A percentile compares a stretch with the other conserved stretches of the same genome.
phyloP scores from a whole-genome alignment of 2,888 invertebrate genomes.

The Patella caerulea region DNA sequence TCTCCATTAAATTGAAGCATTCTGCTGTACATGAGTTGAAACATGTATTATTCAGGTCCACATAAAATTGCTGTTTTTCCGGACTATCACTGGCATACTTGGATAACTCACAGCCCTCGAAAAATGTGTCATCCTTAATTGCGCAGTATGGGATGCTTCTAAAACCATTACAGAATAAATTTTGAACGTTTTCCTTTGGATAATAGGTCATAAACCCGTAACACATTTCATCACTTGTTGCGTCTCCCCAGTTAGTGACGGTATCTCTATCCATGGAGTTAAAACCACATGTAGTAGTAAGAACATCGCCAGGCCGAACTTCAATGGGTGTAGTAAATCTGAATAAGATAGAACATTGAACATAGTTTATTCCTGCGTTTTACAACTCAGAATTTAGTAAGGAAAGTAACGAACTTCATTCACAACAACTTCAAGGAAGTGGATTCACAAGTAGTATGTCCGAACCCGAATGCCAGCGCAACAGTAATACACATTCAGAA shows the following conservation, averaged over 20 bases:
- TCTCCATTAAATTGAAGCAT: no score
- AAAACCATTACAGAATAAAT: slow-evolving; percentile 39
- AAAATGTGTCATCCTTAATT: neutral
- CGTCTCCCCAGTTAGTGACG: slow-evolving; percentile 47
- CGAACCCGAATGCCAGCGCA: no score
- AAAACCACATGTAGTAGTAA: slow-evolving; percentile 45
- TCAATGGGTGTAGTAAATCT: slow-evolving; percentile 41
- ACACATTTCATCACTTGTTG: slow-evolving; percentile 55
- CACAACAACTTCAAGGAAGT: no score
- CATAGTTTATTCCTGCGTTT: no score
- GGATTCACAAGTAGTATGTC: no score
- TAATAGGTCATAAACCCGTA: slow-evolving; percentile 52
- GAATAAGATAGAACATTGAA: neutral
- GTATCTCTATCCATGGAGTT: slow-evolving; percentile 25
- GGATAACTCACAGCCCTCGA: neutral
- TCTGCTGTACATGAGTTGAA: no score
- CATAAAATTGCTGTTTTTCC: no score
- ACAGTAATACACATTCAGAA: no score
- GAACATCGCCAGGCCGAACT: slow-evolving; percentile 46
- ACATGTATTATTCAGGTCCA: no score
- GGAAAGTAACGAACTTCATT: no score
- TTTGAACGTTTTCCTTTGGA: slow-evolving; percentile 37
- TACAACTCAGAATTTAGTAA: no score
- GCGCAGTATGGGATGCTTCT: slow-evolving; percentile 36
- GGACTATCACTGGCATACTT: no score